A percentile compares a stretch with the other conserved stretches of the same genome.
phyloP scores from a whole-genome alignment of 2,113 vertebrate genomes.

The Maccullochella peelii region DNA sequence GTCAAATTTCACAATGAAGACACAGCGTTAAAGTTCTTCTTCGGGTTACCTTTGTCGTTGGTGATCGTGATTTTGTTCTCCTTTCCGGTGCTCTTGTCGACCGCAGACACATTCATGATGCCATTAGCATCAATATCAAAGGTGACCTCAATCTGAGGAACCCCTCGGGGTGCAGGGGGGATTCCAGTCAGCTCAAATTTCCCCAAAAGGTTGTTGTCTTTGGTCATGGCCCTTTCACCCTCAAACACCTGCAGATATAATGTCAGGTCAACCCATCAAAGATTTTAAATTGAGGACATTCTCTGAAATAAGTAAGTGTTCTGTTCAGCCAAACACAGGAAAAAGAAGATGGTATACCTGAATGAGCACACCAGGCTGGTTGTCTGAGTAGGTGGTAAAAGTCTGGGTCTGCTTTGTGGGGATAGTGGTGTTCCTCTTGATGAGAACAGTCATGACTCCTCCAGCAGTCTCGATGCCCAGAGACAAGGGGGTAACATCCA shows the following conservation, averaged over 20 bases:
- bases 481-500: conserved; percentile 85
- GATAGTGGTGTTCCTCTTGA: conserved; percentile 86
- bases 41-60: conserved; percentile 89
- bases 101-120: conserved; percentile 85
- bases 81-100: conserved; percentile 84
- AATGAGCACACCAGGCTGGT: conserved; percentile 85
- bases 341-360: conserved; percentile 65
- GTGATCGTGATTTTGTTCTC: conserved; percentile 94
- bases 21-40: background rate
- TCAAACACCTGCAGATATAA: conserved; percentile 79
- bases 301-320: background rate
- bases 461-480: conserved; percentile 85
- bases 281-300: background rate
- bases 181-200: conserved; percentile 83
- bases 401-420: conserved; percentile 84
- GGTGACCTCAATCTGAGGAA: conserved; percentile 85
- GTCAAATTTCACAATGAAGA: background rate
- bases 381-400: conserved; percentile 84
- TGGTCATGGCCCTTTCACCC: conserved; percentile 85
- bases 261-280: background rate
- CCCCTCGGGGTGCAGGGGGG: conserved; percentile 81
- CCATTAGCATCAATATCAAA: conserved; percentile 85
- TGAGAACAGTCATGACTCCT: conserved; percentile 84
- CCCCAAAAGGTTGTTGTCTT: conserved; percentile 85
- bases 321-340: background rate